Evolutionary conservation across 2,888 invertebrate species (phyloP).

Genomic region (Psylliodes chrysocephalus): DNA sequence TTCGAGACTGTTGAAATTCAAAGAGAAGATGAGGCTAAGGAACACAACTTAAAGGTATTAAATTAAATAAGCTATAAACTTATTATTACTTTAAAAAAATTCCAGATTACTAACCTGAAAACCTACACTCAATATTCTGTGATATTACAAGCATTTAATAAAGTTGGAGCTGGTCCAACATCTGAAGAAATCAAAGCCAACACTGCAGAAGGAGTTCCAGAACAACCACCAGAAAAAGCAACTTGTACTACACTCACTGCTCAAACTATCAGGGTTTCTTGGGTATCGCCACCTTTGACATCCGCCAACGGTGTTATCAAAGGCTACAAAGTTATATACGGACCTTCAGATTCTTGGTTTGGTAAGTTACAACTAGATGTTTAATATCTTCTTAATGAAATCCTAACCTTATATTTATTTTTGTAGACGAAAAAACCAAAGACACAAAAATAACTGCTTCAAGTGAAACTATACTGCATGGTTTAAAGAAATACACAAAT

Average conservation of each 20-base stretch:
- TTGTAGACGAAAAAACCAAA: conserved; percentile 85
- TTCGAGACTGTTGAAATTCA: conserved; percentile 93
- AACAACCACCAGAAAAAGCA: conserved; percentile 91
- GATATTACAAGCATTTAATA: conserved; percentile 94
- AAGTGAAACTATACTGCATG: conserved; percentile 92
- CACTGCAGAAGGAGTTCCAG: conserved; percentile 94
- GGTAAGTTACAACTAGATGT: too few species aligned
- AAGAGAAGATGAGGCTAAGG: conserved; percentile 91
- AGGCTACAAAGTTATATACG: conserved; percentile 94
- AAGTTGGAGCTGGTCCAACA: conserved; percentile 91
- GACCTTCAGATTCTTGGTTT: conserved; percentile 92
- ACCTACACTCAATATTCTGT: conserved; percentile 97
- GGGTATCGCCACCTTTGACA: conserved; percentile 92
- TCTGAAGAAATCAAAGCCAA: conserved; percentile 90
- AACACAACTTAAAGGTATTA: conserved; percentile 77
- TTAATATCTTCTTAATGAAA: too few species aligned
- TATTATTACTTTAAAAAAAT: too few species aligned
- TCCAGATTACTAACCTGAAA: conserved; percentile 64
- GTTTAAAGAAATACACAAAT: conserved; percentile 93
- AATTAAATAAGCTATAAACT: not conserved
- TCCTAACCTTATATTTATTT: too few species aligned
- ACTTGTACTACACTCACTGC: conserved; percentile 93
- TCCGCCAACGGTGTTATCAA: conserved; percentile 95
- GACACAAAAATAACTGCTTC: conserved; percentile 93
- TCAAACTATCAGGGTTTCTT: conserved; percentile 92